A percentile compares a stretch with the other conserved stretches of the same genome.
Conservation (phyloP, 2,113 vertebrate genomes). For the Sterrhoptilus dennistouni region DNA sequence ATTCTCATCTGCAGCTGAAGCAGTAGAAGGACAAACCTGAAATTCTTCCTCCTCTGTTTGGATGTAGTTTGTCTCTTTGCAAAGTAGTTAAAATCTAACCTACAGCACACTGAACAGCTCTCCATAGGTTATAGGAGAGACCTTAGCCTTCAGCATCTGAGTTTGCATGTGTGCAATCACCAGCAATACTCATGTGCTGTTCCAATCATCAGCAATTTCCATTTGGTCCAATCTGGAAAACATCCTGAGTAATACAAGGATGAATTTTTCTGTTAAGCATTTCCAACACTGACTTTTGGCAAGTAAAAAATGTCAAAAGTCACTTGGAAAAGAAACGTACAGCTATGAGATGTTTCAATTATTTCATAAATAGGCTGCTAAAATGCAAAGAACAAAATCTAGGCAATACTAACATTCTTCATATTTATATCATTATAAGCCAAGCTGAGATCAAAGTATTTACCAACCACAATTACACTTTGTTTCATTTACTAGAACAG, state of each 20-base stretch:
- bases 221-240: constrained; percentile 64
- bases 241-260: constrained; percentile 56
- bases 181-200: neutral
- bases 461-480: neutral
- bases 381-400: constrained; percentile 15
- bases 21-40: neutral
- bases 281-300: constrained; percentile 61
- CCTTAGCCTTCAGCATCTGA: neutral
- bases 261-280: constrained; percentile 64
- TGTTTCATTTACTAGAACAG: neutral
- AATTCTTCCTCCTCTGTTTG: neutral
- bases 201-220: constrained; percentile 56
- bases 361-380: neutral
- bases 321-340: constrained; percentile 58
- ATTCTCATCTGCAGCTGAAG: neutral
- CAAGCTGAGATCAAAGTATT: neutral
- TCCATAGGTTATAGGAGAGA: neutral
- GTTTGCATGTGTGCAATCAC: neutral
- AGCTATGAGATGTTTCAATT: neutral
- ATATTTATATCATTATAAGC: neutral
- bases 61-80: neutral
- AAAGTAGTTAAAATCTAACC: neutral
- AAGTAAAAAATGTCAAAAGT: constrained; percentile 47
- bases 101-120: neutral
- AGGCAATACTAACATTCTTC: neutral